phyloP scores from a whole-genome alignment of 1,140 invertebrate species.

The Neuroterus valhalla region DNA sequence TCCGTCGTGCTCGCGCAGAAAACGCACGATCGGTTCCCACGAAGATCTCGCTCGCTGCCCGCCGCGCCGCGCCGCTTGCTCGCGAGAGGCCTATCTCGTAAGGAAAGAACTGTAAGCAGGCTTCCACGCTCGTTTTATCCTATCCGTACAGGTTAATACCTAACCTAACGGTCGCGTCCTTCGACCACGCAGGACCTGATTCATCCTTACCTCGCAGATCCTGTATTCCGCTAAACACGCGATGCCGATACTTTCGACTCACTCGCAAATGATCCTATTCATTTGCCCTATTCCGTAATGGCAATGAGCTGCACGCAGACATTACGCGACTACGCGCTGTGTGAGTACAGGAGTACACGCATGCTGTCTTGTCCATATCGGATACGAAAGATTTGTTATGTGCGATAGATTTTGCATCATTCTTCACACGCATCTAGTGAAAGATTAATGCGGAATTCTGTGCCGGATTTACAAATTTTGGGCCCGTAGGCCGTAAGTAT shows the following conservation, averaged over 20 bases:
- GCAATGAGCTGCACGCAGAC: constrained; percentile 31
- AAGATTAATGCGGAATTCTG: constrained; percentile 44
- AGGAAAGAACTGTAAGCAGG: constrained; percentile 38
- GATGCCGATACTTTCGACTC: constrained; percentile 42
- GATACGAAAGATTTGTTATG: constrained; percentile 10
- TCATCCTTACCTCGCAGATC: constrained; percentile 48
- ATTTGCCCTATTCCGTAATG: constrained; percentile 34
- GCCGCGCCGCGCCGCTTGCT: too few species aligned
- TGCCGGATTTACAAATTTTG: too few species aligned
- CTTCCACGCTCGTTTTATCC: constrained; percentile 54
- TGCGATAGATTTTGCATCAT: constrained; percentile 34
- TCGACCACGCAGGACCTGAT: constrained; percentile 48
- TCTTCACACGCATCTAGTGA: constrained; percentile 29
- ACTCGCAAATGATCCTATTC: constrained; percentile 35
- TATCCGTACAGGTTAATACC: constrained; percentile 48
- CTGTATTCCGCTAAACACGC: constrained; percentile 44
- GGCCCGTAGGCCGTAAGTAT: too few species aligned
- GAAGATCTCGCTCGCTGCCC: constrained; percentile 59
- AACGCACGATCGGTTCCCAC: constrained; percentile 57
- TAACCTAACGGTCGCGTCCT: constrained; percentile 55
- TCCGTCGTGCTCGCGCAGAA: constrained; percentile 42
- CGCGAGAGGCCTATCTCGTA: constrained; percentile 53
- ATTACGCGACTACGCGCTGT: neutral
- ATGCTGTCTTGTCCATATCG: neutral
- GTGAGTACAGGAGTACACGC: too few species aligned